Evolutionary conservation across 2,888 invertebrate species (phyloP), one percentile per base, ranked within the genome.

Genomic region (Baronia brevicornis): DNA sequence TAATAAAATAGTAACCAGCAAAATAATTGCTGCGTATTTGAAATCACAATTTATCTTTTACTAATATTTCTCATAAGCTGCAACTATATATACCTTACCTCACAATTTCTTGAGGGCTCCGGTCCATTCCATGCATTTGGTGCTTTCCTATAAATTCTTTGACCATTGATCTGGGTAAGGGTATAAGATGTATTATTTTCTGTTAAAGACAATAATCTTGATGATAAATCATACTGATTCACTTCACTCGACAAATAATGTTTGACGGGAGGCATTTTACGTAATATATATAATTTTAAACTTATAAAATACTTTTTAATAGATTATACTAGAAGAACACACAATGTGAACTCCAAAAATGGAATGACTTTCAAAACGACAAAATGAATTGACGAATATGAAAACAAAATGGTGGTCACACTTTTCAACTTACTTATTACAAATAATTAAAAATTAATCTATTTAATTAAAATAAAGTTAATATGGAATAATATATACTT

Each of bases 161-260:
- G 91, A 6, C 91, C 91, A 70, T 91, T 91, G 60, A 89, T 88
- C 75, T 90, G 90, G 27, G 78, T 78, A 40, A 82, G 61, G 41
- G 80, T 84, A 54, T 84, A 84, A 0, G 79, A 74, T 49, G 77
- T 75, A 56, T 80, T 74, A 57, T 79, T 79, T 69, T 84, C 82
- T 39, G 82, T 84, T 59, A 82, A 59, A 41, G 82, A 67, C 58
- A 84, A 69, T 63, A 84, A 70, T 74, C 79, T 78, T 54, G 82
- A 64, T 51, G 80, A 78, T 69, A 82, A 74, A 71, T 84, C 84
- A 68, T 78, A 79, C 65, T 79, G 80, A 79, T 80, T 78, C 58
- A 82, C 78, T 75, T 82, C 80, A 79, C 75, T 78, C 60, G 73
- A 69, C 42, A 78, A 72, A 67, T 74, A 78, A 72, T 79, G 74